Percentiles rank a stretch among this genome's conserved stretches.
These are phyloP conservation scores for Actinostola sp. DNA, from an alignment of 92 coral and sea anemone genomes.

Conservation along the genomic window DNA sequence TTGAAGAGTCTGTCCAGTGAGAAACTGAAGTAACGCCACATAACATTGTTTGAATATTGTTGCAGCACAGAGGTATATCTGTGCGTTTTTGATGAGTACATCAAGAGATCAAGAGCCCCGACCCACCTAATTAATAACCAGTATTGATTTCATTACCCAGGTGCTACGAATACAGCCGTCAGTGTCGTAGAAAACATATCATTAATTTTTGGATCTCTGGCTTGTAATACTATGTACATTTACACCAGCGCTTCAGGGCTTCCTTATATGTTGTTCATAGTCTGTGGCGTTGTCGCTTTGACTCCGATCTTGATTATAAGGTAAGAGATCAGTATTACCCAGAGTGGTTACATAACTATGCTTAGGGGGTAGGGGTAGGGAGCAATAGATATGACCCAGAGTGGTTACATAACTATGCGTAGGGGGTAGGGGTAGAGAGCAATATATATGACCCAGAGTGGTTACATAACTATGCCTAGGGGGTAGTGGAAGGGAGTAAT, in stretches of 20 bases:
- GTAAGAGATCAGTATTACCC: background rate
- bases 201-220: slow-evolving; percentile 37
- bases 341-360: background rate
- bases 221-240: slow-evolving; percentile 54
- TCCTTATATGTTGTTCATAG: slow-evolving; percentile 56
- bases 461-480: no score
- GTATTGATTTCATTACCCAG: slow-evolving; percentile 7
- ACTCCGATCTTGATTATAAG: slow-evolving; percentile 44
- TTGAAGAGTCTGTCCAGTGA: no score
- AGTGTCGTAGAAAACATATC: slow-evolving; percentile 56
- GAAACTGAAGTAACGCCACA: no score
- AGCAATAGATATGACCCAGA: background rate
- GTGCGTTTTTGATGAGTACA: no score
- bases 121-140: background rate
- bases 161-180: slow-evolving; percentile 64
- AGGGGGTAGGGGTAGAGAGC: no score
- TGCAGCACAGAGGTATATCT: no score
- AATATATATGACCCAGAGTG: no score
- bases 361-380: background rate
- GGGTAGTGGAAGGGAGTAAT: no score
- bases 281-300: slow-evolving; percentile 28
- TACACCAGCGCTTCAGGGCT: slow-evolving; percentile 42
- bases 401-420: no score
- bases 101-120: background rate
- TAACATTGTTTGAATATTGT: no score